These are phyloP conservation scores for Drosophila kambysellisi DNA, from an alignment of 2,888 invertebrate species.

Conservation along the genomic window DNA sequence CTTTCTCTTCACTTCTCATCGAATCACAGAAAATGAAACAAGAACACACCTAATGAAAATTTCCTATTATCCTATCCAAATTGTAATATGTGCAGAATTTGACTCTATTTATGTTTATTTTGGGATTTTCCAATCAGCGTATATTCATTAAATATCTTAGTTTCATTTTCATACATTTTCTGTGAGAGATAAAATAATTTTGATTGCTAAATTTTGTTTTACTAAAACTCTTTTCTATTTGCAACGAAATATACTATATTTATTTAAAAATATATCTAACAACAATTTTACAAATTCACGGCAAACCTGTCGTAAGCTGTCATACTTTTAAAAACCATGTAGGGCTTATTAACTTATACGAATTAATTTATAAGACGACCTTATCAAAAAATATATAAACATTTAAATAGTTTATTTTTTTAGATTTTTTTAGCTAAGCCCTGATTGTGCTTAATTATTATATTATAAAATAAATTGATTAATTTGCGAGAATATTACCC, in stretches of 20 bases:
- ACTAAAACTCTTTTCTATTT: no score
- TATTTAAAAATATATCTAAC: no score
- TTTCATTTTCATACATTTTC: no score
- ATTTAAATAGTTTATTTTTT: background rate
- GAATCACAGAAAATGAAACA: background rate
- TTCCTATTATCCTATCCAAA: background rate
- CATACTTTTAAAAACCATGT: background rate
- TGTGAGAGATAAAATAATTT: no score
- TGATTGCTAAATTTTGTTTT: no score
- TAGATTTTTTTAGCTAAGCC: no score
- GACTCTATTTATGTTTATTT: background rate
- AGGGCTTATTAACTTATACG: background rate
- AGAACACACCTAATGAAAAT: background rate
- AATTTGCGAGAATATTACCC: background rate
- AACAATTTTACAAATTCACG: no score
- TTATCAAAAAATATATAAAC: background rate
- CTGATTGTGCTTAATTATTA: background rate
- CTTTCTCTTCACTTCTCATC: slow-evolving; percentile 19
- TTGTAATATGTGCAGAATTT: background rate
- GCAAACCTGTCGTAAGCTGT: no score
- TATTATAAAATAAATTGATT: background rate
- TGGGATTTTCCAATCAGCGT: no score
- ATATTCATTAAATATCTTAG: no score
- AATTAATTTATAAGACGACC: background rate
- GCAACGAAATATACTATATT: no score